These are phyloP conservation scores for Aleiodes alternator DNA, from an alignment of 2,888 invertebrate genomes.

Conservation along the genomic window DNA sequence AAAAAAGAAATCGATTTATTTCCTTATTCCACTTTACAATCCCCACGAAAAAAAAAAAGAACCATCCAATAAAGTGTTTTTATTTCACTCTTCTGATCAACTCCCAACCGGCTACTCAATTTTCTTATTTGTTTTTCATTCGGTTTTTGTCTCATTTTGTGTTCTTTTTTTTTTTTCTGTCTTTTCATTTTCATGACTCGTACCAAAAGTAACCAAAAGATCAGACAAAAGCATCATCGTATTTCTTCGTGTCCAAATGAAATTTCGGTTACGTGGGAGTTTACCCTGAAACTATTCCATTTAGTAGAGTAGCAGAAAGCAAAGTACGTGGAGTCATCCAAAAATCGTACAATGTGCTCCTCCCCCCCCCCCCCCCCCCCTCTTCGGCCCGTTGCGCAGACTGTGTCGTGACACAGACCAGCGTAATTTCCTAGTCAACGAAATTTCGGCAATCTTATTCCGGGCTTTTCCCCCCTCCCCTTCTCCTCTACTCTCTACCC, in stretches of 20 bases:
- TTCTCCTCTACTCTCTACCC: not conserved
- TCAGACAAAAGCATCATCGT: not conserved
- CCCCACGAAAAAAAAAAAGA: no score
- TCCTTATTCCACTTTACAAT: no score
- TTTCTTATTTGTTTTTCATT: no score
- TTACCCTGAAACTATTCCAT: not conserved
- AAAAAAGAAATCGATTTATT: no score
- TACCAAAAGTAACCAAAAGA: not conserved
- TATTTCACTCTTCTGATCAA: no score
- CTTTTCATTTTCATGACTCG: not conserved
- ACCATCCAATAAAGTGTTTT: no score
- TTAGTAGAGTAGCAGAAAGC: constrained; percentile 12
- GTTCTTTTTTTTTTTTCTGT: not conserved
- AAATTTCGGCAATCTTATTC: constrained; percentile 50
- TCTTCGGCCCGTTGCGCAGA: no score
- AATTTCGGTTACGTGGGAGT: constrained; percentile 4
- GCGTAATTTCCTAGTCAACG: constrained; percentile 50
- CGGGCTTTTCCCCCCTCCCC: not conserved
- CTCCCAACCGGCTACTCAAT: no score
- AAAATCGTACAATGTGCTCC: not conserved
- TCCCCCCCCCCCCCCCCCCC: no score
- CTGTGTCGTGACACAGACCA: not conserved
- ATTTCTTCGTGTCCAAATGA: constrained; percentile 18
- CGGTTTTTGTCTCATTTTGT: not conserved
- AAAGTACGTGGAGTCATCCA: not conserved